Evolutionary conservation across 1,140 invertebrate species (phyloP), one percentile per base, ranked within the genome.

Genomic region (Archivesica marissinica): DNA sequence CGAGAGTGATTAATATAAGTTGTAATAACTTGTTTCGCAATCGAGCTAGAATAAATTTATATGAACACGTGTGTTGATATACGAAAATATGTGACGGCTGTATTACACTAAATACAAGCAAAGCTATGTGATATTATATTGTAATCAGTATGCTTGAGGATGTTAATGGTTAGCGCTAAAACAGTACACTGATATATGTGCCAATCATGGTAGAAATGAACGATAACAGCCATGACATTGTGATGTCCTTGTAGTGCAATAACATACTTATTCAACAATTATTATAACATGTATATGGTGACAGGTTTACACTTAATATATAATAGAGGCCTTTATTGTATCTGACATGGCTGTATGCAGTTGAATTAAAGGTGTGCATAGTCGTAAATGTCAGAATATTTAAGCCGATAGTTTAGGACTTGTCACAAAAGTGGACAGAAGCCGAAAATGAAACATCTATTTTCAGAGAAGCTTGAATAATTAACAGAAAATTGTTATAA

Each of bases 381-480:
- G 59, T 35, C 28, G n/a, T 64, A 64, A 64, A 64, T 64, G 59
- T 64, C 59, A 25, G 59, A n/a, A 64, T 64, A 64, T 64, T 64
- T 35, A 64, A 64, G 59, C 13, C 59, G 13, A 25, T 15, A 35
- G 25, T 64, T 35, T 64, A 13, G 17, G 38, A 35, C 28, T 1
- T 64, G 59, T 64, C 59, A 64, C 59, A 64, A 6, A 33, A 64
- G 7, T 35, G 59, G 59, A 64, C 59, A 64, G n/a, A 15, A 64
- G 59, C 15, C 13, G 2, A 35, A 25, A n/a, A 15, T 25, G 59
- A 11, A 13, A 64, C 59, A 64, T 64, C 59, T 64, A 64, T 35
- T 35, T 35, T 35, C 33, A 64, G 59, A 64, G 17, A 33, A 35
- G 1, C 7, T 20, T 64, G 59, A 64, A 64, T 64, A 64, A 64